phyloP scores from a whole-genome alignment of 1,140 invertebrate genomes.

The Drosophila ficusphila region DNA sequence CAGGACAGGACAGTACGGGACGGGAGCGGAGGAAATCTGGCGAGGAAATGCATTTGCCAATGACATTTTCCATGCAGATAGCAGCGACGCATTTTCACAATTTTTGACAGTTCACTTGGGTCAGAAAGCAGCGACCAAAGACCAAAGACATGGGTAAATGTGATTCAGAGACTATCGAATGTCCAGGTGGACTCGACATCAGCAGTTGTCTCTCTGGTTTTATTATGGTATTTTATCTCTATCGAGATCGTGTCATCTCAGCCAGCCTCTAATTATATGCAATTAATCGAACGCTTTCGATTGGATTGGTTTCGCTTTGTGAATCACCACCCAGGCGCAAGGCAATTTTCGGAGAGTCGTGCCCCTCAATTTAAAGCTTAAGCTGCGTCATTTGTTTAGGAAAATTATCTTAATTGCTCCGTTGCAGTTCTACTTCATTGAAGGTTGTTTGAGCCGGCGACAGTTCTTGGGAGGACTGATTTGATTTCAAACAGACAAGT shows the following conservation, averaged over 20 bases:
- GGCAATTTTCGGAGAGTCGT: conserved; percentile 36
- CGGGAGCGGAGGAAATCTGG: background rate
- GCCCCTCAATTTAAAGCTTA: conserved; percentile 1
- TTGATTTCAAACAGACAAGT: conserved; percentile 1
- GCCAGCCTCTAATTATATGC: conserved; percentile 24
- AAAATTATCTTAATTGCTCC: conserved; percentile 27
- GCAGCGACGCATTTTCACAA: conserved; percentile 23
- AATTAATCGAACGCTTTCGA: conserved; percentile 20
- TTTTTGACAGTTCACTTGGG: conserved; percentile 41
- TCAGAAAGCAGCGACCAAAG: background rate
- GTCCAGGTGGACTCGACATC: conserved; percentile 12
- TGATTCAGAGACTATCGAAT: background rate
- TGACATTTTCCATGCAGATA: conserved; percentile 29
- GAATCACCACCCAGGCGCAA: conserved; percentile 19
- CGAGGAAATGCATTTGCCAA: conserved; percentile 30
- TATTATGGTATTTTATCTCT: background rate
- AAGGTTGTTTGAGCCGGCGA: conserved; percentile 8
- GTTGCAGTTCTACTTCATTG: conserved; percentile 13
- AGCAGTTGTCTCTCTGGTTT: conserved; percentile 1
- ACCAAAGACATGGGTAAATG: conserved; percentile 19
- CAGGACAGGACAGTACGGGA: background rate
- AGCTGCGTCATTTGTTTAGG: conserved; percentile 7
- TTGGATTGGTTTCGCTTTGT: conserved; percentile 16
- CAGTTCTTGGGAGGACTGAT: background rate
- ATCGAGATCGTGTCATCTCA: conserved; percentile 14